Percentiles rank a stretch among this genome's conserved stretches.
phyloP scores from a whole-genome alignment of 2,888 invertebrate genomes.

The Seira musarum region DNA sequence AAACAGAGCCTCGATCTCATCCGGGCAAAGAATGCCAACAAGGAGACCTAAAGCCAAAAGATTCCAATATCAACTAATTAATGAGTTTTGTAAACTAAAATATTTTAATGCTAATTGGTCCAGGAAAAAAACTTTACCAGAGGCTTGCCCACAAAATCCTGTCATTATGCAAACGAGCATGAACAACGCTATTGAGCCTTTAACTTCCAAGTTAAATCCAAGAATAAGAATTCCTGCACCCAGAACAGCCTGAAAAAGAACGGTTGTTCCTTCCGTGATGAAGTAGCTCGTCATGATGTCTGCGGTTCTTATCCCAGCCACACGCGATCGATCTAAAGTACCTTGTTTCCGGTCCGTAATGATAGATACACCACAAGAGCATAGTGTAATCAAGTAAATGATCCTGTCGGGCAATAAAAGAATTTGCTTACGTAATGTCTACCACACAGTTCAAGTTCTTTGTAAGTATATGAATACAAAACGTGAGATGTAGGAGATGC shows the following conservation, averaged over 20 bases:
- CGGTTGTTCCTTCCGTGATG: slow-evolving; percentile 48
- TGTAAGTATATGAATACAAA: no score
- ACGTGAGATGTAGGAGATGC: no score
- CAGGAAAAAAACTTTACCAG: slow-evolving; percentile 28
- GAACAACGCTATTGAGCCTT: slow-evolving; percentile 31
- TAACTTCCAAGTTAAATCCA: slow-evolving; percentile 43
- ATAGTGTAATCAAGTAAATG: slow-evolving; percentile 52
- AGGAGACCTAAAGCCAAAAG: slow-evolving; percentile 29
- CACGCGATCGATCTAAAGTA: slow-evolving; percentile 51
- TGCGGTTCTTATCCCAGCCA: slow-evolving; percentile 39
- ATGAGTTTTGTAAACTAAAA: no score
- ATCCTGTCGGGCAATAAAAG: slow-evolving; percentile 36
- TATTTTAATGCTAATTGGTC: no score
- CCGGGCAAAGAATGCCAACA: slow-evolving; percentile 43
- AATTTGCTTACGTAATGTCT: no score
- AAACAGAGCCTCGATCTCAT: slow-evolving; percentile 53
- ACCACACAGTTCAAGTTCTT: background rate
- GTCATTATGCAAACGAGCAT: slow-evolving; percentile 38
- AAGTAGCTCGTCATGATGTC: slow-evolving; percentile 48
- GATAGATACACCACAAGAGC: slow-evolving; percentile 43
- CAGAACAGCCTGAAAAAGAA: slow-evolving; percentile 29
- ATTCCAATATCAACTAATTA: no score
- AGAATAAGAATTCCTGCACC: slow-evolving; percentile 38
- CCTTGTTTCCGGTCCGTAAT: slow-evolving; percentile 58
- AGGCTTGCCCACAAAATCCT: slow-evolving; percentile 49